These are phyloP conservation scores for Epinephelus moara DNA, from an alignment of 2,113 vertebrate genomes.

Conservation along the genomic window DNA sequence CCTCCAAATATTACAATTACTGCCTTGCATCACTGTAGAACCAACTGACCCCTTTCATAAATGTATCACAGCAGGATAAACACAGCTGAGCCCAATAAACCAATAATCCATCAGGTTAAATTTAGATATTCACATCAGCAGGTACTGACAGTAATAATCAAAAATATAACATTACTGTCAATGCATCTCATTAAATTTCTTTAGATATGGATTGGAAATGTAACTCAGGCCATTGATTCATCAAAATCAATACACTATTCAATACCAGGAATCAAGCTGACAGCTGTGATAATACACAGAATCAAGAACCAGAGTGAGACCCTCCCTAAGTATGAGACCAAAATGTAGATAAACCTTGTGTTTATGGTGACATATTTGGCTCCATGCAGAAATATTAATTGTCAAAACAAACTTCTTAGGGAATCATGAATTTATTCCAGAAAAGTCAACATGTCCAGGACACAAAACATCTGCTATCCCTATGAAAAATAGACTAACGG, in stretches of 20 bases:
- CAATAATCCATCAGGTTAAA: background rate
- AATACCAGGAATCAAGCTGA: background rate
- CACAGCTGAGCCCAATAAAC: background rate
- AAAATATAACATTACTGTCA: background rate
- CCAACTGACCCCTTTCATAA: background rate
- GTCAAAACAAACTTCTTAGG: slow-evolving; percentile 31
- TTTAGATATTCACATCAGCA: background rate
- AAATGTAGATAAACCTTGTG: background rate
- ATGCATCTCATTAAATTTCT: too few relatives aligned
- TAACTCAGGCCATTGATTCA: background rate
- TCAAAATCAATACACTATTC: slow-evolving; percentile 9
- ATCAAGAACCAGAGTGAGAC: background rate
- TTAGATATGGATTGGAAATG: background rate
- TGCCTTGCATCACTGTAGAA: background rate
- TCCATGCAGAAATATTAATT: background rate
- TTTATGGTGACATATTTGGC: background rate
- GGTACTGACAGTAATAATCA: background rate
- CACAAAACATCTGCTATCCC: slow-evolving; percentile 60
- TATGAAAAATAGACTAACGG: slow-evolving; percentile 62
- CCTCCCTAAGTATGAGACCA: background rate
- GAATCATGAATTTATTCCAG: slow-evolving; percentile 75
- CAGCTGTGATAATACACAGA: background rate
- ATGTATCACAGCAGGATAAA: background rate
- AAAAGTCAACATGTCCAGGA: slow-evolving; percentile 65
- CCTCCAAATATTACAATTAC: too few relatives aligned